phyloP scores from a whole-genome alignment of 2,113 vertebrate species.

The Papio anubis region DNA sequence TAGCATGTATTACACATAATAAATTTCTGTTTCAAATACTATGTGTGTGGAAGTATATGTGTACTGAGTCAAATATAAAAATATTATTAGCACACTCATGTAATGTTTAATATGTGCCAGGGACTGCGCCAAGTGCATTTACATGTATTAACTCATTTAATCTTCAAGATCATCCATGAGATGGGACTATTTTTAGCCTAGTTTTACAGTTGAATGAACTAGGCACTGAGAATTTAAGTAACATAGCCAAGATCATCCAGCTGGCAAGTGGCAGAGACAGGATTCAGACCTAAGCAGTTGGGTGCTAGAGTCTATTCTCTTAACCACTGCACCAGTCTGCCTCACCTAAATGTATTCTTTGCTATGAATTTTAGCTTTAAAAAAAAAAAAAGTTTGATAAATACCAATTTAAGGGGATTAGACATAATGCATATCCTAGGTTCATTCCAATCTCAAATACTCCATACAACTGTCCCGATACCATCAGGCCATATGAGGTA shows the following conservation, averaged over 20 bases:
- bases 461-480: background rate
- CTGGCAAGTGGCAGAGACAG: background rate
- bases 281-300: background rate
- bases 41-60: background rate
- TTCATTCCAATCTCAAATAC: slow-evolving; percentile 48
- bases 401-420: background rate
- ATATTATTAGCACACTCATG: background rate
- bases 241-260: background rate
- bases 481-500: background rate
- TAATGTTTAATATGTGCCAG: background rate
- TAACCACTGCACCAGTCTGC: background rate
- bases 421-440: background rate
- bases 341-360: slow-evolving; percentile 10
- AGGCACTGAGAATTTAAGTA: background rate
- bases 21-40: background rate
- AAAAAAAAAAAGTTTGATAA: background rate
- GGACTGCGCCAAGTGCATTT: background rate
- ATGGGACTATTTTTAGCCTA: background rate
- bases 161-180: background rate
- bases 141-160: background rate
- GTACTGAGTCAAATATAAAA: background rate
- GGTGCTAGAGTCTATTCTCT: background rate
- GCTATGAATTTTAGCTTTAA: background rate
- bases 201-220: background rate
- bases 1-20: background rate